These are phyloP conservation scores for Anhinga anhinga DNA, from an alignment of 2,113 vertebrate species.

Conservation along the genomic window DNA sequence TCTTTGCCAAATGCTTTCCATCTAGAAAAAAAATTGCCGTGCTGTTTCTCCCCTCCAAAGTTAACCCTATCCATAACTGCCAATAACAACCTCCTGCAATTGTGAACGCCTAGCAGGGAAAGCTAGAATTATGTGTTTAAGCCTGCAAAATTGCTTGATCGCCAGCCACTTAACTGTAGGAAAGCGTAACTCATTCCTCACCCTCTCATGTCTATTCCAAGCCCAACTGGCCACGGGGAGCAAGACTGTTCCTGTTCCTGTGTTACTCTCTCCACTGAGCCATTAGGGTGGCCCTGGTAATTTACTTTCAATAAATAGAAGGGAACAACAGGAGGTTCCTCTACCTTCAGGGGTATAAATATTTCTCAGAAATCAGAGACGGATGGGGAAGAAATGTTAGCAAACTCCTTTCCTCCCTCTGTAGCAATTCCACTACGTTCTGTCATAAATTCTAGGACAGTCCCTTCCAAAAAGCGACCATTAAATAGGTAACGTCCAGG, in stretches of 20 bases:
- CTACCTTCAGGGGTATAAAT: conserved; percentile 6
- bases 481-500: conserved; percentile 8
- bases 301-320: conserved; percentile 24
- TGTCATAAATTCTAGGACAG: background rate
- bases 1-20: conserved; percentile 20
- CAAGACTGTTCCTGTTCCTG: background rate
- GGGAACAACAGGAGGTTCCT: conserved; percentile 36
- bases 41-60: background rate
- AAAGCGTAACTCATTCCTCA: background rate
- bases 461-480: background rate
- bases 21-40: background rate
- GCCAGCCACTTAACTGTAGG: background rate
- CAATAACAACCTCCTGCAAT: background rate
- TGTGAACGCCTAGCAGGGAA: background rate
- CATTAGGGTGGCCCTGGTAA: conserved; percentile 25
- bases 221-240: background rate
- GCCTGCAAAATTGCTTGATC: background rate
- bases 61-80: background rate
- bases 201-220: background rate
- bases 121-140: background rate
- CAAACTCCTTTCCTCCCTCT: background rate
- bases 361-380: conserved; percentile 6
- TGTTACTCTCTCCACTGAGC: background rate
- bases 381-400: background rate
- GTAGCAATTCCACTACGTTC: background rate